Evolutionary conservation across 2,797 vertebrate genomes (phyloP).

Genomic region (Limosa lapponica): DNA sequence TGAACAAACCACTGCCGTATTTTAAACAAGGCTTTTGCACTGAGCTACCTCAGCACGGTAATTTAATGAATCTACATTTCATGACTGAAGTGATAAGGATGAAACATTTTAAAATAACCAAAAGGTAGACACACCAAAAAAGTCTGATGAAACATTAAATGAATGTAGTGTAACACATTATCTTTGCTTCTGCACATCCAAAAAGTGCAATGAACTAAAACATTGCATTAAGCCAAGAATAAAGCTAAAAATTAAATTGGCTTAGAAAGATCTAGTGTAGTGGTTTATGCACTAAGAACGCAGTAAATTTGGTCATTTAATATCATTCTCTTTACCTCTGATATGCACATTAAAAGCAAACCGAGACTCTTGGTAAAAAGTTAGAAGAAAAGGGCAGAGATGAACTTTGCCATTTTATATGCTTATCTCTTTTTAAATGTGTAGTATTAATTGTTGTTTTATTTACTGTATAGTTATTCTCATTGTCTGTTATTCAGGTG

Average conservation of each 20-base stretch:
- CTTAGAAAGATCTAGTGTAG: slow-evolving; percentile 79
- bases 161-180: slow-evolving; percentile 85
- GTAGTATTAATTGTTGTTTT: slow-evolving; percentile 58
- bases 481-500: slow-evolving; percentile 77
- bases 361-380: slow-evolving; percentile 7
- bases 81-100: slow-evolving; percentile 81
- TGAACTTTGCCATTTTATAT: background rate
- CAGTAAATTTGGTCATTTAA: slow-evolving; percentile 81
- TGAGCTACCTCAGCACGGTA: slow-evolving; percentile 67
- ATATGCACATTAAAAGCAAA: slow-evolving; percentile 64
- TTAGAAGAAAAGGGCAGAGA: background rate
- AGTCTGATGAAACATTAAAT: slow-evolving; percentile 84
- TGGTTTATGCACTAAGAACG: slow-evolving; percentile 81
- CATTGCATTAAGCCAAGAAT: slow-evolving; percentile 85
- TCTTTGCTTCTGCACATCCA: slow-evolving; percentile 85
- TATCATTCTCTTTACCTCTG: slow-evolving; percentile 75
- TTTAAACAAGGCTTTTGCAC: slow-evolving; percentile 61
- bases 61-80: slow-evolving; percentile 82
- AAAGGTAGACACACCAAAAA: slow-evolving; percentile 84
- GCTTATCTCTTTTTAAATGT: slow-evolving; percentile 33
- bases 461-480: slow-evolving; percentile 66
- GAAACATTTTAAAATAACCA: slow-evolving; percentile 84
- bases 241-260: slow-evolving; percentile 86
- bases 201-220: slow-evolving; percentile 86
- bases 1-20: slow-evolving; percentile 61